These are phyloP conservation scores for Syngnathus floridae DNA, from an alignment of 2,113 vertebrate genomes.

Conservation along the genomic window DNA sequence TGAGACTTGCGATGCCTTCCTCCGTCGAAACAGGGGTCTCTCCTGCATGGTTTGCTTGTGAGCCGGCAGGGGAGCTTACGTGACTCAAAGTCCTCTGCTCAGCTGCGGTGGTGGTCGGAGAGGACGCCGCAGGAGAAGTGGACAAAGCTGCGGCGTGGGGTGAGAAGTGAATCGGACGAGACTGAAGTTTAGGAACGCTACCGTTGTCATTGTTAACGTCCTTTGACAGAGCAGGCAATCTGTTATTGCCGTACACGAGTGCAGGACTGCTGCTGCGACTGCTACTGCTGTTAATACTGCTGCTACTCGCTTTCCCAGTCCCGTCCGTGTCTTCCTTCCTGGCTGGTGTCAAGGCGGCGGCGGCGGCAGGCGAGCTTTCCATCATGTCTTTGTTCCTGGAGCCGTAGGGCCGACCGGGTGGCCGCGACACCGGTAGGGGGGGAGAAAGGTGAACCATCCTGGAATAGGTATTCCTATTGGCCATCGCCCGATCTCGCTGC, in stretches of 20 bases:
- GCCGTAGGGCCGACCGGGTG: slow-evolving; percentile 71
- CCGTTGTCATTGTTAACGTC: slow-evolving; percentile 53
- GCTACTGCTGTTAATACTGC: slow-evolving; percentile 38
- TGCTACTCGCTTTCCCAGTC: slow-evolving; percentile 49
- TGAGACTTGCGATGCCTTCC: slow-evolving; percentile 57
- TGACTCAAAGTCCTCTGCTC: slow-evolving; percentile 62
- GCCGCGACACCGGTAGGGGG: slow-evolving; percentile 68
- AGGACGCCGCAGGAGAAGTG: slow-evolving; percentile 47
- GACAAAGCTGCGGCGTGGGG: slow-evolving; percentile 42
- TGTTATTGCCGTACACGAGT: slow-evolving; percentile 54
- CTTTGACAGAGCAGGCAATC: slow-evolving; percentile 49
- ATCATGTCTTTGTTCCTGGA: slow-evolving; percentile 69
- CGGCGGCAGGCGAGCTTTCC: slow-evolving; percentile 48
- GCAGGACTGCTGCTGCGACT: slow-evolving; percentile 64
- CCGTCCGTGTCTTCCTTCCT: slow-evolving; percentile 64
- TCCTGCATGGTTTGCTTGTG: slow-evolving; percentile 59
- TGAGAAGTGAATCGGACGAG: slow-evolving; percentile 51
- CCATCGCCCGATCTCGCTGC: slow-evolving; percentile 69
- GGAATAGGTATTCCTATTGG: slow-evolving; percentile 74
- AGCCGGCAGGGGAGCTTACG: slow-evolving; percentile 46
- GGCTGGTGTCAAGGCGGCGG: slow-evolving; percentile 23
- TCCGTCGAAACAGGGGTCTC: slow-evolving; percentile 57
- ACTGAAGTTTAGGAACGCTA: slow-evolving; percentile 57
- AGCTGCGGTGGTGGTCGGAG: slow-evolving; percentile 32
- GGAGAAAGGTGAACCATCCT: slow-evolving; percentile 68